A percentile compares a stretch with the other conserved stretches of the same genome.
Evolutionary conservation across 2,888 invertebrate genomes (phyloP).

Genomic region (Magallana nippona): DNA sequence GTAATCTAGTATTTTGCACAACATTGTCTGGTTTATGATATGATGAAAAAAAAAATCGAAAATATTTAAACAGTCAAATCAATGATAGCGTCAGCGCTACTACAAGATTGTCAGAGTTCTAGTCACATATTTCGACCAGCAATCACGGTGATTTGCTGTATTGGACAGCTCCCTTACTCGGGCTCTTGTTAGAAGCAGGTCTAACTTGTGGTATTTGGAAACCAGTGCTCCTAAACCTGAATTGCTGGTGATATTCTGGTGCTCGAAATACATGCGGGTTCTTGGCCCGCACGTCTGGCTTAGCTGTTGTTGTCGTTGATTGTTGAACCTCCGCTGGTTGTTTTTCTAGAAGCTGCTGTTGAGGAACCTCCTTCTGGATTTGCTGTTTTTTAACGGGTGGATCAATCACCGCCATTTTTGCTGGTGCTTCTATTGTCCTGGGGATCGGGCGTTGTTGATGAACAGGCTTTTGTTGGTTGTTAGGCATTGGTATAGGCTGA

Average conservation of each 20-base stretch:
- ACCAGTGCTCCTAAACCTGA: background rate
- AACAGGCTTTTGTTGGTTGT: background rate
- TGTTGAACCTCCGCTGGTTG: background rate
- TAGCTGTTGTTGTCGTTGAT: background rate
- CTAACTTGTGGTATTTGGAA: background rate
- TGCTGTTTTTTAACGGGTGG: constrained; percentile 9
- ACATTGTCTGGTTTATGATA: background rate
- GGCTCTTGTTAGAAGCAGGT: background rate
- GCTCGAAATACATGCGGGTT: background rate
- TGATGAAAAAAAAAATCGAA: background rate
- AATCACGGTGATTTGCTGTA: background rate
- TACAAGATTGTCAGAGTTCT: background rate
- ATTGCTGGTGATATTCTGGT: background rate
- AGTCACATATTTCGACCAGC: background rate
- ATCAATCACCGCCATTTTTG: constrained; percentile 7
- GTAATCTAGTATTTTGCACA: background rate
- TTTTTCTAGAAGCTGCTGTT: background rate
- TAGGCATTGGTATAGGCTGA: background rate
- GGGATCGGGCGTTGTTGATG: background rate
- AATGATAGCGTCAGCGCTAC: background rate
- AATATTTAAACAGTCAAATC: background rate
- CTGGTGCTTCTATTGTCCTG: background rate
- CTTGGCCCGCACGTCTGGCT: background rate
- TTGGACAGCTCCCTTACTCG: background rate
- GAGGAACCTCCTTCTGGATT: background rate